Evolutionary conservation across 2,888 invertebrate genomes (phyloP).

Genomic region (Bombylius discolor): DNA sequence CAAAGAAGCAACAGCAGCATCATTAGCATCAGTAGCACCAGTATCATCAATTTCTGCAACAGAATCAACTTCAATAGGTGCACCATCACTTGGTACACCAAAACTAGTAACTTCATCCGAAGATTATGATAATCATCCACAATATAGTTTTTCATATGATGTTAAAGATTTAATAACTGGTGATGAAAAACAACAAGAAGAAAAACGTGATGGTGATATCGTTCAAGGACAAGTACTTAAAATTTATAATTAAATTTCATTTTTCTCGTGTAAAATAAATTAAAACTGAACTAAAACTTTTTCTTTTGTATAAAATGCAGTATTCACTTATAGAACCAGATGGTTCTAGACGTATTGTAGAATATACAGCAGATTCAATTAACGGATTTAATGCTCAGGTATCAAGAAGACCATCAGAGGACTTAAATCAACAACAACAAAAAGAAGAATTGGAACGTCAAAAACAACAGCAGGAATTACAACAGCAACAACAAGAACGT

Average conservation of each 20-base stretch:
- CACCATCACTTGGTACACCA: not conserved
- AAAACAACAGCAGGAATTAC: slow-evolving; percentile 13
- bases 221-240: slow-evolving; percentile 19
- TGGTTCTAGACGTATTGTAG: slow-evolving; percentile 16
- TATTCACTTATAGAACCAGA: slow-evolving; percentile 18
- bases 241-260: not conserved
- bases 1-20: not conserved
- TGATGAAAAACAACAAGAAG: slow-evolving; percentile 21
- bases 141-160: slow-evolving; percentile 19
- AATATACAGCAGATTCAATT: slow-evolving; percentile 16
- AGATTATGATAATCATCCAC: slow-evolving; percentile 18
- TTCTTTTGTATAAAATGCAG: slow-evolving; percentile 5
- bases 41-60: slow-evolving; percentile 1
- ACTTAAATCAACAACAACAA: slow-evolving; percentile 22
- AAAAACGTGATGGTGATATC: slow-evolving; percentile 21
- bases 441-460: slow-evolving; percentile 20
- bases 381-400: slow-evolving; percentile 17
- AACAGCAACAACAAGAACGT: not conserved
- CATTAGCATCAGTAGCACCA: not conserved
- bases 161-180: slow-evolving; percentile 21
- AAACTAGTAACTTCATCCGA: slow-evolving; percentile 15
- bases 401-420: slow-evolving; percentile 17
- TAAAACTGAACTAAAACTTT: not conserved
- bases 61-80: not conserved
- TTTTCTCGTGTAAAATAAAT: not conserved